Conservation (phyloP, 2,797 vertebrate species). For the Podarcis siculus region DNA sequence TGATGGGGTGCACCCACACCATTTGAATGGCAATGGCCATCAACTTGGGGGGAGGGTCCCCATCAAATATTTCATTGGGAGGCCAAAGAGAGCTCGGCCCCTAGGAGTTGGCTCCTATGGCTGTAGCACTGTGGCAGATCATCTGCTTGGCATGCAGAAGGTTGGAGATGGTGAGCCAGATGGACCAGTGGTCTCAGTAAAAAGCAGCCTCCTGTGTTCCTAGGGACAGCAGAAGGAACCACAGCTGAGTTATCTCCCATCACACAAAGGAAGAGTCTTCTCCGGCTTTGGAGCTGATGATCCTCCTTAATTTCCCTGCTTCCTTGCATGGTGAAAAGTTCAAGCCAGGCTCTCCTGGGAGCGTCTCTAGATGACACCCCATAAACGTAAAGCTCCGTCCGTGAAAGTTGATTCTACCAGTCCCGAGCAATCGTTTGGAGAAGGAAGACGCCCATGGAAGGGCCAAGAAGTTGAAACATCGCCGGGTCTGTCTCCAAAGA, state of each 20-base stretch:
- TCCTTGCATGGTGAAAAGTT: background rate
- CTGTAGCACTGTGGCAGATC: too few species aligned
- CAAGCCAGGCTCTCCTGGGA: background rate
- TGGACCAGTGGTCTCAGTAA: too few species aligned
- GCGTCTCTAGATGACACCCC: background rate
- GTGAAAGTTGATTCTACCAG: background rate
- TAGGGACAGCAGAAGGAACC: background rate
- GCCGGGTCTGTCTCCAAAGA: background rate
- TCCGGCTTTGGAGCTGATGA: background rate
- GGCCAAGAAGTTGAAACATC: background rate
- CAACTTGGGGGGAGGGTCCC: too few species aligned
- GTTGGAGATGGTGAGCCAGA: too few species aligned
- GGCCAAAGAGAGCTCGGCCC: too few species aligned
- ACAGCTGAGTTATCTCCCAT: background rate
- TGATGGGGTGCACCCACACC: too few species aligned
- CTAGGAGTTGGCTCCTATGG: too few species aligned
- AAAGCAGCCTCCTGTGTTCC: too few species aligned
- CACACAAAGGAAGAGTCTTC: background rate
- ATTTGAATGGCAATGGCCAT: too few species aligned
- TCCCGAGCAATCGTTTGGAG: background rate
- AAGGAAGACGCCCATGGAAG: background rate
- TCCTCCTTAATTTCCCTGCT: background rate
- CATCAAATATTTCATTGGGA: too few species aligned
- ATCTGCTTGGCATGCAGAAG: too few species aligned
- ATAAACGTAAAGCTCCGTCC: background rate